Base-by-base conservation (phyloP, 2,888 invertebrate genomes). In the Epistrophe grossulariae region DNA sequence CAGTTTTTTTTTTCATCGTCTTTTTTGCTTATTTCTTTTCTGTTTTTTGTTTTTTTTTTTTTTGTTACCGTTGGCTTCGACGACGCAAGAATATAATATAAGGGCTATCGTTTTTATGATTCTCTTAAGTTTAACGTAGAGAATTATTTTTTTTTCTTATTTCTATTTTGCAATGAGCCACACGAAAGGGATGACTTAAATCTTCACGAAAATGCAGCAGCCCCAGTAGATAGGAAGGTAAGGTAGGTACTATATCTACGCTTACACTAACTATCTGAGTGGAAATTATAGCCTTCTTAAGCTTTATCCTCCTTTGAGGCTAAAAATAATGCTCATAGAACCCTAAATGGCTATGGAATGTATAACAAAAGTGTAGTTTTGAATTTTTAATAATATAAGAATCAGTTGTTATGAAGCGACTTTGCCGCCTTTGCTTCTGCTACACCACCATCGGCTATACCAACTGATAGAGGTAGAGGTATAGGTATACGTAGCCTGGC, bases 371-470 rank as follows among this genome's bases (percentile, higher is more conserved):
- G 71, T 79, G 83, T 79, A 79, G 83, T 76, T 83, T 87, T 87
- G 87, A 87, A 87, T 87, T 83, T 83, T 87, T 87, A 87, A 87
- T 87, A 87, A 87, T 87, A 87, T 79, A 79, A 82, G 82, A 79
- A 82, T 79, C 78, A 71, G 85, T 85, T 35, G 81, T 77, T 80
- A 73, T 62, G 60, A 40, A 17, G n/a, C 10, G 45, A 24, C 57
- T 28, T 40, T 64, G 24, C 17, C 5, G 35, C n/a, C 15, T 55
- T 52, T 3, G 28, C 15, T 8, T n/a, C 28, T n/a, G 10, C 38
- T 13, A n/a, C 28, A 11, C 17, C 17, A 60, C 10, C 35, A 4
- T 2, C 24, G 19, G 10, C 4, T 17, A n/a, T n/a, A 11, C 17
- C n/a, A 59, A n/a, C 35, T 5, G 19, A 24, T 24, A 24, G 24